Evolutionary conservation across 2,113 vertebrate genomes (phyloP).

Genomic region (Tetrax tetrax): DNA sequence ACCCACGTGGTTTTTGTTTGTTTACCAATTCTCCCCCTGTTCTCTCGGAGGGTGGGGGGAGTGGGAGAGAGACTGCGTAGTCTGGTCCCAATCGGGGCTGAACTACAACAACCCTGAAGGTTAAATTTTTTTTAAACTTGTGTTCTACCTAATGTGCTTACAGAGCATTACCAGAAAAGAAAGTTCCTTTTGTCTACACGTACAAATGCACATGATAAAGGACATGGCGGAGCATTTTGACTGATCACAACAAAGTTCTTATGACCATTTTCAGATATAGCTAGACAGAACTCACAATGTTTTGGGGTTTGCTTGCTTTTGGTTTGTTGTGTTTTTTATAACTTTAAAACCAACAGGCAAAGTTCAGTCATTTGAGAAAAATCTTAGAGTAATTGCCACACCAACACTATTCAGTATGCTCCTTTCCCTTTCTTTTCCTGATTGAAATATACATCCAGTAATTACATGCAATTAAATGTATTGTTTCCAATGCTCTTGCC

Average conservation of each 20-base stretch:
- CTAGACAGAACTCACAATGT: neutral
- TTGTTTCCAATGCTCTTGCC: neutral
- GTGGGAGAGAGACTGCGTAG: too few relatives aligned
- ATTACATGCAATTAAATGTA: constrained; percentile 14
- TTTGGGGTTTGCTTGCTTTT: neutral
- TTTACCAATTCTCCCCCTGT: too few relatives aligned
- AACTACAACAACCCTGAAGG: too few relatives aligned
- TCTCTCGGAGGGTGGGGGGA: too few relatives aligned
- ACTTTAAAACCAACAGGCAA: neutral
- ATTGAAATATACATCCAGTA: neutral
- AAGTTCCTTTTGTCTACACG: neutral
- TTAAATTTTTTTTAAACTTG: neutral
- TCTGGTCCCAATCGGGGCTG: too few relatives aligned
- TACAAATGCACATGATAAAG: neutral
- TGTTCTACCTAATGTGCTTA: neutral
- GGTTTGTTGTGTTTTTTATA: neutral
- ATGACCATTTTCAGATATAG: neutral
- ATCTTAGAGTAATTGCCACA: neutral
- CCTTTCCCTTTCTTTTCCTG: neutral
- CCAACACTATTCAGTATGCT: neutral
- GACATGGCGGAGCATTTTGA: neutral
- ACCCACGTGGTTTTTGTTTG: too few relatives aligned
- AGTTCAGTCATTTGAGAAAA: constrained; percentile 2
- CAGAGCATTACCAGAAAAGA: neutral
- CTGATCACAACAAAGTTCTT: neutral